Evolutionary conservation across 2,888 invertebrate genomes (phyloP), one percentile per base, ranked within the genome.

Genomic region (Eupithecia centaureata): DNA sequence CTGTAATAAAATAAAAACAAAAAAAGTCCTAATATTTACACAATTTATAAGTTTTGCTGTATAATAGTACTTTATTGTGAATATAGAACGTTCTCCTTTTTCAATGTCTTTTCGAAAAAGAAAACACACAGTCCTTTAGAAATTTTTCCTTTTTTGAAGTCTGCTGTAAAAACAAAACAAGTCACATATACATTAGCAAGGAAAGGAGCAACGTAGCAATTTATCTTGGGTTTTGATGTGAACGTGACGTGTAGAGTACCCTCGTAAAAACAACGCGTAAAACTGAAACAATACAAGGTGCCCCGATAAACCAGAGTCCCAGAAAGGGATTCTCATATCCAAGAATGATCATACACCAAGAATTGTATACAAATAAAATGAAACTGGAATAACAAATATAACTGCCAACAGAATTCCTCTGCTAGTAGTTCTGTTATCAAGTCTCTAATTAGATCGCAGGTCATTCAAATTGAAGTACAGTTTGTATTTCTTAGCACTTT

Each of bases 221-320:
- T 63, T 63, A 54, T 67, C 60, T 60, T 52, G 57, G 65, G 67
- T 63, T 67, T 71, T 67, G 67, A 64, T 59, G 59, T 25, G 59
- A 60, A 70, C 62, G 59, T 67, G 61, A 61, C 54, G 51, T 68
- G 61, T 61, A 47, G 64, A 63, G 54, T 56, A 65, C 65, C 54
- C 63, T 63, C 68, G 59, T 69, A 69, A 68, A 67, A 68, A 62
- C 32, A 30, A 8, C 51, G 38, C 63, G 63, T 70, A 63, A 67
- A 70, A 64, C 64, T 62, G 62, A 62, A 67, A 70, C 65, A 70
- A 64, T 58, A 65, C 30, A 52, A 10, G 52, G 27, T 52, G 8
- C 25, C 27, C 15, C 5, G 25, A 13, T 52, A 27, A 27, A 27
- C 52, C 27, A 15, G n/a, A 12, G 18, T 42, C 18, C 10, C 18